phyloP scores from a whole-genome alignment of 92 coral and sea anemone species.

The Plumapathes pennacea region DNA sequence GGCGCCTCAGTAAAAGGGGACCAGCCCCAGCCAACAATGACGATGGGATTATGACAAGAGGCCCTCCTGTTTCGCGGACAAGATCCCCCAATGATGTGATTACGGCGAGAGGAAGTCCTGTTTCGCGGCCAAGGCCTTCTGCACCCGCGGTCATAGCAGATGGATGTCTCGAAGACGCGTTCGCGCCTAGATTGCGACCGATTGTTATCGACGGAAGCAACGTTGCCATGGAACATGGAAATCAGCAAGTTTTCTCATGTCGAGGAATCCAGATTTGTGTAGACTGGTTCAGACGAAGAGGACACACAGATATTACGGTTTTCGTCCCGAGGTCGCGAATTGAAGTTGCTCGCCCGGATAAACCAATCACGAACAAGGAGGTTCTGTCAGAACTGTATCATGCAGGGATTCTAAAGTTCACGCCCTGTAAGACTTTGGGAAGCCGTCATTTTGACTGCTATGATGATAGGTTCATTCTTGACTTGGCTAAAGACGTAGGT shows the following conservation, averaged over 20 bases:
- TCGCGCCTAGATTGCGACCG: slow-evolving; percentile 62
- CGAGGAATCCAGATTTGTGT: slow-evolving; percentile 87
- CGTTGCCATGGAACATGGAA: slow-evolving; percentile 97
- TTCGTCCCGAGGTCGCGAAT: slow-evolving; percentile 89
- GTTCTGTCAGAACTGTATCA: slow-evolving; percentile 51
- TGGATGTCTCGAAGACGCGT: not conserved
- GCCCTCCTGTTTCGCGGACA: too few species aligned
- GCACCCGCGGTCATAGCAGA: slow-evolving; percentile 1
- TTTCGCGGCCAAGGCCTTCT: slow-evolving; percentile 4
- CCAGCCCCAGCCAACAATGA: too few species aligned
- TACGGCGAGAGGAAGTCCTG: not conserved
- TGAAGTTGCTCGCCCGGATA: slow-evolving; percentile 56
- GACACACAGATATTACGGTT: slow-evolving; percentile 85
- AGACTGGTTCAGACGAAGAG: slow-evolving; percentile 69
- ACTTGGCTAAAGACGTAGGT: slow-evolving; percentile 56
- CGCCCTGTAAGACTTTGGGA: slow-evolving; percentile 73
- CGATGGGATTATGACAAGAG: too few species aligned
- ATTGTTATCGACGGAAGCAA: slow-evolving; percentile 97
- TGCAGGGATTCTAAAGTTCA: slow-evolving; percentile 54
- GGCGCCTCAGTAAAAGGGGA: too few species aligned
- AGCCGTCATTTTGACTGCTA: slow-evolving; percentile 86
- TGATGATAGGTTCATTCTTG: slow-evolving; percentile 84
- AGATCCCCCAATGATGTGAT: too few species aligned
- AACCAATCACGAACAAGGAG: slow-evolving; percentile 64
- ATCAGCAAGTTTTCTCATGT: slow-evolving; percentile 82